Evolutionary conservation across 92 coral and sea anemone species (phyloP), one percentile per base, ranked within the genome.

Genomic region (Umimayanthus chanpuru): DNA sequence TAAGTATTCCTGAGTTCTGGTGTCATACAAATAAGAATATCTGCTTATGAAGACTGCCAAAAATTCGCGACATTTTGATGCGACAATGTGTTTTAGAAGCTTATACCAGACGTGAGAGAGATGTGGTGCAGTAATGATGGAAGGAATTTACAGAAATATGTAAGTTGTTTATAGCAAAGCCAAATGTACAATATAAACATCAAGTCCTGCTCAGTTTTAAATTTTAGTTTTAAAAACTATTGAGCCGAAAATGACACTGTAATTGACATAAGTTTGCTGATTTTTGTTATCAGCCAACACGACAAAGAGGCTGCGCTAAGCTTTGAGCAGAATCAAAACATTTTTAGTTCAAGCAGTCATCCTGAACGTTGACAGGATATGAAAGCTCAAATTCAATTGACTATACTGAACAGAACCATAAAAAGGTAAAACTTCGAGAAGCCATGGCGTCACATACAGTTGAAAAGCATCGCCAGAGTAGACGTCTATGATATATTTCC

Each of bases 321-420:
- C 40, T 72, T 21, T 29, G 68, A 61, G 15, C 68, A 9, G 76
- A 72, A 72, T 72, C 40, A 72, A 72, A 72, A 72, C 76, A 72
- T 26, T 41, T 21, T 72, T 72, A 26, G 29, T 26, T 21, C 76
- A 15, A 6, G 4, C 76, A 29, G 41, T 4, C 76, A 72, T 26
- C 38, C 18, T 72, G 36, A 26, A 15, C 15, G 41, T 29, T 72
- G 29, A 41, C 40, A 30, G 21, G 20, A 72, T 11, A 23, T 10
- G 14, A 72, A 29, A 53, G 1, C 2, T 9, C 3, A 53, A 50
- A 47, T 47, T 32, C 36, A 32, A 32, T 32, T 47, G 0, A 2
- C 8, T 47, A 47, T 53, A 14, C 50, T 47, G 50, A 53, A 53
- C 58, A 53, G 58, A 53, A 53, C 58, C 58, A 9, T 47, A 10